phyloP scores from a whole-genome alignment of 2,888 invertebrate genomes.

The Imbricaverruca yamaguchii region DNA sequence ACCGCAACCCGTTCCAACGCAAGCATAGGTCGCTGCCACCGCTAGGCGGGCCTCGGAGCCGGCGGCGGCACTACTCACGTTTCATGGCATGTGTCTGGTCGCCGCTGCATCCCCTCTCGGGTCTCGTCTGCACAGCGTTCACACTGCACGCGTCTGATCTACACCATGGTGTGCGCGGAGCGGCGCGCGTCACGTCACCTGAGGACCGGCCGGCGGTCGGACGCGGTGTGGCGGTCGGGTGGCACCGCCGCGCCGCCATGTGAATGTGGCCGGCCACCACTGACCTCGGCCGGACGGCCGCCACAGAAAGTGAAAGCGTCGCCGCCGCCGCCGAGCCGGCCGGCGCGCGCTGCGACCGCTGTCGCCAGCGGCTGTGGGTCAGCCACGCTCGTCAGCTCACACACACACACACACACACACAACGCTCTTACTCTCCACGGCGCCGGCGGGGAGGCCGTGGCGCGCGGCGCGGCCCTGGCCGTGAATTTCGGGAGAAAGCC shows the following conservation, averaged over 20 bases:
- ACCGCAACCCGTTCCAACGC: no score
- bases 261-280: neutral
- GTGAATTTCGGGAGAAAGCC: conserved; percentile 14
- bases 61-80: neutral
- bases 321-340: neutral
- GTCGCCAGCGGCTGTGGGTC: no score
- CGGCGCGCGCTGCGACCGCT: neutral
- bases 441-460: conserved; percentile 1
- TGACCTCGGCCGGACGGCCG: conserved; percentile 4
- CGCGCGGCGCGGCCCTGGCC: conserved; percentile 9
- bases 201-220: neutral
- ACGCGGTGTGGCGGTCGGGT: neutral
- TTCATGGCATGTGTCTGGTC: neutral
- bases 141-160: no score
- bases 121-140: no score
- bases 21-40: no score
- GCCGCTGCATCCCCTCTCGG: neutral
- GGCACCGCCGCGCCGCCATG: neutral
- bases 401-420: no score
- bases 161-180: no score
- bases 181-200: neutral
- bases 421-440: neutral
- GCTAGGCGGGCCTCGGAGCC: no score
- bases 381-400: no score
- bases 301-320: conserved; percentile 10